Percentiles rank a stretch among this genome's conserved stretches.
Evolutionary conservation across 2,113 vertebrate species (phyloP).

Genomic region (Laterallus jamaicensis): DNA sequence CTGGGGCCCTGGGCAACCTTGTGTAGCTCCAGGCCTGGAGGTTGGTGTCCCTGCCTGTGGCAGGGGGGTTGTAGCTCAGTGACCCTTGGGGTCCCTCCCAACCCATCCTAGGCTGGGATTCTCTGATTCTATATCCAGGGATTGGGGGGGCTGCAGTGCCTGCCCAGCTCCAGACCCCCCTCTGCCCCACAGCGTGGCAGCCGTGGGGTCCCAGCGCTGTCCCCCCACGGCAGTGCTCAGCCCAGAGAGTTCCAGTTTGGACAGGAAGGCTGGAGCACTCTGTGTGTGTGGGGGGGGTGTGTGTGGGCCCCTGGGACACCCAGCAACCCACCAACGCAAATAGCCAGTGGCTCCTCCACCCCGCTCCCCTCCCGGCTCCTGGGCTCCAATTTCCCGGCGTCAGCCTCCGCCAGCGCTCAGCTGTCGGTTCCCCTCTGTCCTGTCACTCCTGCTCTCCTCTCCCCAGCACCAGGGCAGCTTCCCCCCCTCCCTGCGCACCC

Average conservation of each 20-base stretch:
- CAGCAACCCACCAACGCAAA: slow-evolving; percentile 51
- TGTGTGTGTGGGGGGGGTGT: background rate
- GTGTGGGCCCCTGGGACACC: background rate
- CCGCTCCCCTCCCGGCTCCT: slow-evolving; percentile 8
- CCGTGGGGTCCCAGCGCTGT: background rate
- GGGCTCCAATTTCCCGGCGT: slow-evolving; percentile 81
- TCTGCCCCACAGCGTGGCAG: background rate
- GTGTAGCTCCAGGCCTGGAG: too few species aligned
- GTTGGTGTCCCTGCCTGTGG: too few species aligned
- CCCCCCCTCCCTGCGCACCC: slow-evolving; percentile 8
- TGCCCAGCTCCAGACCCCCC: background rate
- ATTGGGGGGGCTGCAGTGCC: background rate
- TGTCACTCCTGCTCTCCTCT: slow-evolving; percentile 69
- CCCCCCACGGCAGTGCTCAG: background rate
- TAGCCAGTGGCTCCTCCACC: background rate
- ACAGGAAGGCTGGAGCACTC: background rate
- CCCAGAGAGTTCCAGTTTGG: rapidly evolving
- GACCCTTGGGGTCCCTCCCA: too few species aligned
- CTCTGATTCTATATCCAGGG: background rate
- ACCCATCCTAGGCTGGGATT: too few species aligned
- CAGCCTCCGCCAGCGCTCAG: slow-evolving; percentile 76
- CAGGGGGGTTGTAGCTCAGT: too few species aligned
- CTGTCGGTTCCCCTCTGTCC: slow-evolving; percentile 79
- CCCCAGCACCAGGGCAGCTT: background rate
- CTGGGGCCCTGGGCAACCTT: too few species aligned